Conservation (phyloP, 2,888 invertebrate species). For the Eupithecia insigniata region DNA sequence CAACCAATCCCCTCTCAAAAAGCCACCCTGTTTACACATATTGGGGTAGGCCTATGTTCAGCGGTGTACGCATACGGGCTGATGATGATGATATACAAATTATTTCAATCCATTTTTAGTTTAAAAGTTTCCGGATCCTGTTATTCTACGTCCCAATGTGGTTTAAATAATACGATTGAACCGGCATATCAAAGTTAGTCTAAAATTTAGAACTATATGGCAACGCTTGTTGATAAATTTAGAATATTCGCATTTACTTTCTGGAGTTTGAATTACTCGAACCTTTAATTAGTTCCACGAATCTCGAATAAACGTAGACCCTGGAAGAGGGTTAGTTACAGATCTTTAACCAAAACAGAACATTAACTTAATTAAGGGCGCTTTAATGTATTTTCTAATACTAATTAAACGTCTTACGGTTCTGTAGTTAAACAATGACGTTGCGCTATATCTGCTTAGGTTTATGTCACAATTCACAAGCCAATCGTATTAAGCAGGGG, state of each 20-base stretch:
- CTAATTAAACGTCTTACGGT: not conserved
- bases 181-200: not conserved
- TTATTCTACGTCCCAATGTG: not conserved
- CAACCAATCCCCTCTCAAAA: too few species aligned
- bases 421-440: not conserved
- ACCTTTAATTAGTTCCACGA: slow-evolving; percentile 76
- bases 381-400: slow-evolving; percentile 36
- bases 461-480: not conserved
- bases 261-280: slow-evolving; percentile 70
- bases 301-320: slow-evolving; percentile 71
- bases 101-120: not conserved
- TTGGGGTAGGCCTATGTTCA: too few species aligned
- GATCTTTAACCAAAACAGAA: slow-evolving; percentile 70
- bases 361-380: slow-evolving; percentile 60
- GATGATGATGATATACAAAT: not conserved
- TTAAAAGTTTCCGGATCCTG: not conserved
- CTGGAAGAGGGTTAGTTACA: slow-evolving; percentile 65
- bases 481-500: not conserved
- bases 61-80: too few species aligned
- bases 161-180: not conserved
- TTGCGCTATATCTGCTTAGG: not conserved
- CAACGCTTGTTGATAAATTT: slow-evolving; percentile 62
- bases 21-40: too few species aligned
- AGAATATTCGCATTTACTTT: slow-evolving; percentile 70
- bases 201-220: not conserved